Evolutionary conservation across 2,797 vertebrate genomes (phyloP).

Genomic region (Melanotaenia maccullochi): DNA sequence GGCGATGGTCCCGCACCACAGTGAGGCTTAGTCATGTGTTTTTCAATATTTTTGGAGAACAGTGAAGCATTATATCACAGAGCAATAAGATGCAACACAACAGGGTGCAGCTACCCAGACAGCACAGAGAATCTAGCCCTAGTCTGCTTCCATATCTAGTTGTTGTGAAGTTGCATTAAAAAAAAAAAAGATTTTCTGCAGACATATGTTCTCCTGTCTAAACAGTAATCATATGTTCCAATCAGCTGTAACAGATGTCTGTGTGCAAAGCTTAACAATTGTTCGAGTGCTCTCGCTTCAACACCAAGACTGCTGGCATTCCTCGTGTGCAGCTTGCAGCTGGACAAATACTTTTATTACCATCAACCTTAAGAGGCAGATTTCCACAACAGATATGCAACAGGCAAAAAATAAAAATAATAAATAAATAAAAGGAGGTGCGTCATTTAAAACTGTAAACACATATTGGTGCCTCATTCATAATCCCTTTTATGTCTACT

Average conservation of each 20-base stretch:
- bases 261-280: not conserved
- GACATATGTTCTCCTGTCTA: not conserved
- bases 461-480: not conserved
- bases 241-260: conserved; percentile 24
- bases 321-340: conserved; percentile 17
- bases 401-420: not conserved
- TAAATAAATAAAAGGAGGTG: not conserved
- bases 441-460: not conserved
- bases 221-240: conserved; percentile 27
- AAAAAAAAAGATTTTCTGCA: not conserved
- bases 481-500: conserved; percentile 9
- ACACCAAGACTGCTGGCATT: conserved; percentile 10
- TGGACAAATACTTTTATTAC: conserved; percentile 31
- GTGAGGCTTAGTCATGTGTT: no score
- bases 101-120: no score
- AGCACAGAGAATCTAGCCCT: no score
- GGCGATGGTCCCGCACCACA: no score
- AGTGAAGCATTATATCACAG: no score
- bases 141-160: not conserved
- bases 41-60: no score
- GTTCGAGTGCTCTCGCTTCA: not conserved
- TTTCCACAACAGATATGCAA: not conserved
- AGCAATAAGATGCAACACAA: no score
- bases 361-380: not conserved
- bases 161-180: not conserved